Evolutionary conservation across 2,888 invertebrate genomes (phyloP).

Genomic region (Perizoma flavofasciatum): DNA sequence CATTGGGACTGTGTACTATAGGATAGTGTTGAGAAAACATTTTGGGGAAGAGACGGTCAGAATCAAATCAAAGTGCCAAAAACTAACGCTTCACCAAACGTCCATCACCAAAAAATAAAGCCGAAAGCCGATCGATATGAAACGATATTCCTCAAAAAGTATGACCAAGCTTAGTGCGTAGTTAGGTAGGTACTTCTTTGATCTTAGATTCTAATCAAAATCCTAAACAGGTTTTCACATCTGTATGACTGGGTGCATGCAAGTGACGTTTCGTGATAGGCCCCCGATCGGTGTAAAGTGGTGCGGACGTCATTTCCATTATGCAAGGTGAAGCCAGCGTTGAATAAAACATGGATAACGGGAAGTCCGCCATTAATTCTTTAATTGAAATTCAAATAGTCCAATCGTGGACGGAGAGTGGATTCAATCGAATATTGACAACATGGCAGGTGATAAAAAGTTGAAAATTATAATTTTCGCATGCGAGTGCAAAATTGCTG

Average conservation of each 20-base stretch:
- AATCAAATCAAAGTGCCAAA: too few species aligned
- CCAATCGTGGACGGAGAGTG: slow-evolving; percentile 29
- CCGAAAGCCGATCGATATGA: too few species aligned
- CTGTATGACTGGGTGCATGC: slow-evolving; percentile 33
- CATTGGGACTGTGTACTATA: too few species aligned
- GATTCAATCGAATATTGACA: slow-evolving; percentile 31
- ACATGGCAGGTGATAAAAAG: slow-evolving; percentile 26
- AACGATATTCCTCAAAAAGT: too few species aligned
- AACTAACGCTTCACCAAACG: too few species aligned
- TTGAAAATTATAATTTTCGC: slow-evolving; percentile 19
- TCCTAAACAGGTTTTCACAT: slow-evolving; percentile 52
- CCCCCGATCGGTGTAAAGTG: slow-evolving; percentile 20
- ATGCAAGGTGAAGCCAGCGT: slow-evolving; percentile 32
- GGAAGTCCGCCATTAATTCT: slow-evolving; percentile 31
- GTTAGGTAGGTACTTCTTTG: too few species aligned
- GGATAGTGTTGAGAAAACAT: too few species aligned
- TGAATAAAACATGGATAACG: slow-evolving; percentile 38
- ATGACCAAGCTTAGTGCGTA: too few species aligned
- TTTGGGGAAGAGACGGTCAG: too few species aligned
- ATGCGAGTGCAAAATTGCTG: slow-evolving; percentile 13
- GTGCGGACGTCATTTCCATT: slow-evolving; percentile 32
- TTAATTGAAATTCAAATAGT: slow-evolving; percentile 36
- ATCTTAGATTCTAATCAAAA: slow-evolving; percentile 23
- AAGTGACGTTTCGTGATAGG: slow-evolving; percentile 40
- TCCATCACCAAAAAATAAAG: too few species aligned